Conservation (phyloP, 2,797 vertebrate genomes). For the Rhinogobio ventralis region DNA sequence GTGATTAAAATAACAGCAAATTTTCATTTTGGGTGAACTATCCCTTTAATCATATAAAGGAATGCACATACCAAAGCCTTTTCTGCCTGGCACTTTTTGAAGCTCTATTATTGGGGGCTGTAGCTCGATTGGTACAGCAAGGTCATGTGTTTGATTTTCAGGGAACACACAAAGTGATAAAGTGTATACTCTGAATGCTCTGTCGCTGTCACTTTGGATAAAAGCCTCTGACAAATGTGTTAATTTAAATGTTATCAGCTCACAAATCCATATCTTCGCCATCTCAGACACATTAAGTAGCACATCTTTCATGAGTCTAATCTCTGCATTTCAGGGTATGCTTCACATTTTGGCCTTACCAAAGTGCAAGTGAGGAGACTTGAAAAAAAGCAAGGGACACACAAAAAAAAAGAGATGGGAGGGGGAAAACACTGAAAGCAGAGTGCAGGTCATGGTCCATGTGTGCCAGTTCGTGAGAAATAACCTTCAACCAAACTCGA, state of each 20-base stretch:
- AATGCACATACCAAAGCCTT: not conserved
- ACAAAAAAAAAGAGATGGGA: not conserved
- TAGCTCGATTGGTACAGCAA: not conserved
- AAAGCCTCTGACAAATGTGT: not conserved
- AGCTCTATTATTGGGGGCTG: not conserved
- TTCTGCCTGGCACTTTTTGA: not conserved
- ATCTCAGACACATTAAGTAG: conserved; percentile 1
- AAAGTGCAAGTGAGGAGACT: conserved; percentile 9
- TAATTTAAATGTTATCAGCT: not conserved
- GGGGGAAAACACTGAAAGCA: not conserved
- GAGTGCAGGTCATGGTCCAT: conserved; percentile 30
- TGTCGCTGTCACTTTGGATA: not conserved
- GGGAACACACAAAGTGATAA: not conserved
- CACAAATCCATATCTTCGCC: not conserved
- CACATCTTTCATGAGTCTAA: not conserved
- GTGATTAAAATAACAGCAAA: no score
- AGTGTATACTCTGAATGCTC: not conserved
- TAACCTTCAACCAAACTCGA: conserved; percentile 58
- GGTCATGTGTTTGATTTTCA: not conserved
- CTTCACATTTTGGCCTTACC: not conserved
- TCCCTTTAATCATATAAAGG: not conserved
- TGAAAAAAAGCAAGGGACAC: not conserved
- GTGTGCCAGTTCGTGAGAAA: conserved; percentile 26
- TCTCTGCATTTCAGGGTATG: conserved; percentile 1
- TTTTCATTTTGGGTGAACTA: no score